Evolutionary conservation across 1,140 invertebrate genomes (phyloP).

Genomic region (Leptinotarsa undecemlineata): DNA sequence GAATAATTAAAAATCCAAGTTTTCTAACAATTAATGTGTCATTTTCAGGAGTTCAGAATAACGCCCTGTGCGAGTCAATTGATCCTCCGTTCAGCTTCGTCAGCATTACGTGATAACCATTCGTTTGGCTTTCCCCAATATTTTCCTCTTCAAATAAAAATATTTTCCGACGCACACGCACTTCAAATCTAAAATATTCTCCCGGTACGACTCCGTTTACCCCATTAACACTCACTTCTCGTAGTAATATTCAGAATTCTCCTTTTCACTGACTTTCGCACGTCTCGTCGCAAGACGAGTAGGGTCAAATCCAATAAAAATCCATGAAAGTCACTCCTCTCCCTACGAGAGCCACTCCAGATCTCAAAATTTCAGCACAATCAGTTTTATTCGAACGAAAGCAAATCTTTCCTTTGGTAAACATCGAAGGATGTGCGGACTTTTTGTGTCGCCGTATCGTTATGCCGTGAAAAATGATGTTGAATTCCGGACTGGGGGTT

Average conservation of each 20-base stretch:
- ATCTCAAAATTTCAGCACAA: not conserved
- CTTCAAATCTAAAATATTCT: not conserved
- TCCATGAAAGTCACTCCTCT: conserved; percentile 7
- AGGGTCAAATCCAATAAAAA: conserved; percentile 8
- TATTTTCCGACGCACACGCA: conserved; percentile 1
- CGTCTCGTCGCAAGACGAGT: not conserved
- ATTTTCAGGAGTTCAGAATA: too few species aligned
- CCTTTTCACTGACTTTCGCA: not conserved
- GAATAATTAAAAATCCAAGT: too few species aligned
- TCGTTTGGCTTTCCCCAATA: too few species aligned
- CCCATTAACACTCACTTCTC: not conserved
- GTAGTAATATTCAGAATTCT: conserved; percentile 1
- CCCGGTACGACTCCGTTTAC: not conserved
- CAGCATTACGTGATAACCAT: too few species aligned
- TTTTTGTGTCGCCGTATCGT: conserved; percentile 39
- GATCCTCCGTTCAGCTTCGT: too few species aligned
- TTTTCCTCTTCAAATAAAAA: not conserved
- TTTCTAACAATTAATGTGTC: too few species aligned
- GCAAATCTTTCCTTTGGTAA: conserved; percentile 32
- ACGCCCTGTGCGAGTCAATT: too few species aligned
- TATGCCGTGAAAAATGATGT: conserved; percentile 42
- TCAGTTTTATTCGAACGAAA: conserved; percentile 14
- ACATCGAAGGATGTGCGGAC: conserved; percentile 31
- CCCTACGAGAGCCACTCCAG: not conserved
- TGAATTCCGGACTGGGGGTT: conserved; percentile 40